Evolutionary conservation across 2,113 vertebrate species (phyloP), one percentile per base, ranked within the genome.

Genomic region (Macroglossus sobrinus): DNA sequence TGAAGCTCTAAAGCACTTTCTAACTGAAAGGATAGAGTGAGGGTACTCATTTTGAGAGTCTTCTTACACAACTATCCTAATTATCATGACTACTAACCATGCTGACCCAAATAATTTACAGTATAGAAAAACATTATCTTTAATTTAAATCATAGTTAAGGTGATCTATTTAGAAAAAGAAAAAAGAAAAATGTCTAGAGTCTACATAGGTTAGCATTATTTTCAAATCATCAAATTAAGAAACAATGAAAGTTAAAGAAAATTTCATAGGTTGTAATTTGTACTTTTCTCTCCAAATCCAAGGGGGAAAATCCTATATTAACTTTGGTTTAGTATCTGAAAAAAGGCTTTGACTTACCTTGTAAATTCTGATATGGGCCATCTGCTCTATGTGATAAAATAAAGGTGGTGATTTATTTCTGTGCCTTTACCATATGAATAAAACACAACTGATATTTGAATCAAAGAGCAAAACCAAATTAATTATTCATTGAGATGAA

Each of bases 351-450:
- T 96, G 87, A 91, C 82, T 93, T 98, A 89, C 43, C 86, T 93
- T 96, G 43, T 71, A 98, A 97, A 97, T 97, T 96, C 93, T 96
- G 94, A 97, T 97, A 88, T 91, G 93, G 89, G 71, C 96, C 97
- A 98, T 96, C 95, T 97, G 97, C 72, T 97, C 85, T 92, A 95
- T 69, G 57, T 0, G 10, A 97, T 95, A 97, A 98, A 97, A 97
- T 86, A 94, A 95, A 98, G 89, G 64, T 97, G 66, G 82, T 89
- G 96, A 97, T 97, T 97, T 98, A 95, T 96, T 87, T 53, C 18
- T 75, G 26, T n/a, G 45, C 11, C 64, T 97, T 97, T 90, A 74
- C 47, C 96, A 90, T 95, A 92, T 72, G 81, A 97, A 96, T 95
- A 97, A 98, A 98, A 92, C 47, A 76, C 89, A 93, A 43, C 33